Percentiles rank a stretch among this genome's conserved stretches.
These are phyloP conservation scores for Halcyon smyrnensis DNA, from an alignment of 2,797 vertebrate genomes.

Conservation along the genomic window DNA sequence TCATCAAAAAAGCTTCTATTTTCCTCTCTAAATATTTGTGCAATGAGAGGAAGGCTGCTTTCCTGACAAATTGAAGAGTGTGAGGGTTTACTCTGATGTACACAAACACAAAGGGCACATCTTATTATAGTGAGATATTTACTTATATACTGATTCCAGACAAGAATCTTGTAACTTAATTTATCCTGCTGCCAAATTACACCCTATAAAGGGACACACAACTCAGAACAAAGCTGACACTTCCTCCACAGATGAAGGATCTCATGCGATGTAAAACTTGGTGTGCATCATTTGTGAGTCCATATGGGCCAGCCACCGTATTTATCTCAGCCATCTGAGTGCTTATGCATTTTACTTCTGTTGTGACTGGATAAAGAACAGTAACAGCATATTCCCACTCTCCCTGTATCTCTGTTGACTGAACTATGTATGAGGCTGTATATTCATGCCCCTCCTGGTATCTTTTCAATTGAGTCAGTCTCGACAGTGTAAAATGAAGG, in stretches of 20 bases:
- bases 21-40: not conserved
- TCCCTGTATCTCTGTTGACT: not conserved
- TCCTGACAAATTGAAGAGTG: not conserved
- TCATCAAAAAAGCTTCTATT: not conserved
- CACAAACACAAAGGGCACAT: not conserved
- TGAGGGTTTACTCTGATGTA: not conserved
- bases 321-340: not conserved
- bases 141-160: not conserved
- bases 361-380: not conserved
- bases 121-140: not conserved
- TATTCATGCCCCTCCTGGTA: not conserved
- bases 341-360: not conserved
- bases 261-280: not conserved
- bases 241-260: not conserved
- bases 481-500: not conserved
- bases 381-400: not conserved
- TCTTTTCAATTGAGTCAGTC: not conserved
- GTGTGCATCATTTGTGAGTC: not conserved
- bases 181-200: not conserved
- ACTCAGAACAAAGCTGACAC: not conserved
- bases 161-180: not conserved
- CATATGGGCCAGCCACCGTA: not conserved
- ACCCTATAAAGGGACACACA: not conserved
- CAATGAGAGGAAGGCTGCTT: not conserved
- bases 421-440: not conserved